phyloP scores from a whole-genome alignment of 2,888 invertebrate genomes.

The Nemoura dubitans region DNA sequence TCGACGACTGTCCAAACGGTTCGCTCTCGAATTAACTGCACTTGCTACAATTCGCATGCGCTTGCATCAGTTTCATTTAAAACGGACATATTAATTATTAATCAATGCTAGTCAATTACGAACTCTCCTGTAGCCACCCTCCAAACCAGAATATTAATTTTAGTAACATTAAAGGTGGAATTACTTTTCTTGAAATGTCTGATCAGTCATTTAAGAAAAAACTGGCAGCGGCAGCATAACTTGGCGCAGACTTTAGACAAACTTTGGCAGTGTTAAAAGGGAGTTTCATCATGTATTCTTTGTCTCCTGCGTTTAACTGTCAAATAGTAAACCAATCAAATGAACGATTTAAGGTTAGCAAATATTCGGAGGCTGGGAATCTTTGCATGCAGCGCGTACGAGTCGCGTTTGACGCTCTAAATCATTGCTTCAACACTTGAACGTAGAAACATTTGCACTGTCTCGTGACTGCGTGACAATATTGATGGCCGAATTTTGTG shows the following conservation, averaged over 20 bases:
- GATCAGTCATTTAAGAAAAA: neutral
- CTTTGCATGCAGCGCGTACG: neutral
- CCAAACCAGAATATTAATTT: too few relatives aligned
- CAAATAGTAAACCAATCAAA: conserved; percentile 39
- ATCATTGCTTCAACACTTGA: conserved; percentile 38
- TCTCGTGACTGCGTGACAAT: conserved; percentile 23
- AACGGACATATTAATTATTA: neutral
- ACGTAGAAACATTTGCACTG: neutral
- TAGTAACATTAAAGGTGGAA: too few relatives aligned
- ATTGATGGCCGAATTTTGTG: conserved; percentile 37
- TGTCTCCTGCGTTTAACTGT: conserved; percentile 22
- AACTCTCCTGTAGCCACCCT: too few relatives aligned
- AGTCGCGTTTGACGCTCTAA: neutral
- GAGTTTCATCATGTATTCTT: conserved; percentile 26
- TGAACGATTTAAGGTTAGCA: conserved; percentile 37
- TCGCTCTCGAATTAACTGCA: neutral
- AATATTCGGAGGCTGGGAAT: conserved; percentile 25
- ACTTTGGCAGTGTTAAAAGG: conserved; percentile 31
- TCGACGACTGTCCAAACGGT: neutral
- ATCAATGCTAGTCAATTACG: too few relatives aligned
- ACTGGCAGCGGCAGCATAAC: conserved; percentile 28
- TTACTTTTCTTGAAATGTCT: neutral
- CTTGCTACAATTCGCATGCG: neutral
- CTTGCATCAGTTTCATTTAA: neutral
- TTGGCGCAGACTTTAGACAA: conserved; percentile 23